These are phyloP conservation scores for Spodoptera littoralis DNA, from an alignment of 2,888 invertebrate species.

Conservation along the genomic window DNA sequence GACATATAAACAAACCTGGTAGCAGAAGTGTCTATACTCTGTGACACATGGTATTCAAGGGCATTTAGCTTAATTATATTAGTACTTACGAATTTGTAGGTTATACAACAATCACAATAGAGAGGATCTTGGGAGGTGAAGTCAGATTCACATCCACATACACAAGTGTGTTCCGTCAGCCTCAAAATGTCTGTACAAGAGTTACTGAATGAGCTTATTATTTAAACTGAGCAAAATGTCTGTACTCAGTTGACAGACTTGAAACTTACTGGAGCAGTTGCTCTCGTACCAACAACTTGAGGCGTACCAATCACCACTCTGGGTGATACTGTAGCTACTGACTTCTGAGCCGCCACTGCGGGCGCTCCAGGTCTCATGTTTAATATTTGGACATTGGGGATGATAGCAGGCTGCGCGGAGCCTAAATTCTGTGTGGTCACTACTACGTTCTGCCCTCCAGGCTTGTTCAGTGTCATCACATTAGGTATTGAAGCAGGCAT, in stretches of 20 bases:
- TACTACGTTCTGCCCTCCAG: slow-evolving; percentile 84
- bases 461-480: slow-evolving; percentile 91
- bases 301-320: slow-evolving; percentile 95
- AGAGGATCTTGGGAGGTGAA: slow-evolving; percentile 45
- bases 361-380: slow-evolving; percentile 94
- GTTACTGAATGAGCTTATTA: slow-evolving; percentile 49
- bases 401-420: slow-evolving; percentile 89
- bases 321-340: slow-evolving; percentile 93
- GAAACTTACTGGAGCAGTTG: slow-evolving; percentile 92
- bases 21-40: slow-evolving; percentile 56
- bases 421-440: slow-evolving; percentile 90
- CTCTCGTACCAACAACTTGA: slow-evolving; percentile 94
- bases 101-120: slow-evolving; percentile 29
- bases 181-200: slow-evolving; percentile 63
- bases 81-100: slow-evolving; percentile 38
- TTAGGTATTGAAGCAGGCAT: slow-evolving; percentile 89
- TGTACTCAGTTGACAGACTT: slow-evolving; percentile 46
- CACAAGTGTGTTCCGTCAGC: slow-evolving; percentile 58
- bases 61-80: slow-evolving; percentile 28
- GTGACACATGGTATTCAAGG: slow-evolving; percentile 46
- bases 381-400: slow-evolving; percentile 95
- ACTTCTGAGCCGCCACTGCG: slow-evolving; percentile 91
- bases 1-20: slow-evolving; percentile 61
- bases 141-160: slow-evolving; percentile 46
- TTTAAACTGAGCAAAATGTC: slow-evolving; percentile 57